Evolutionary conservation across 2,113 vertebrate genomes (phyloP).

Genomic region (Chaetodon trifascialis): DNA sequence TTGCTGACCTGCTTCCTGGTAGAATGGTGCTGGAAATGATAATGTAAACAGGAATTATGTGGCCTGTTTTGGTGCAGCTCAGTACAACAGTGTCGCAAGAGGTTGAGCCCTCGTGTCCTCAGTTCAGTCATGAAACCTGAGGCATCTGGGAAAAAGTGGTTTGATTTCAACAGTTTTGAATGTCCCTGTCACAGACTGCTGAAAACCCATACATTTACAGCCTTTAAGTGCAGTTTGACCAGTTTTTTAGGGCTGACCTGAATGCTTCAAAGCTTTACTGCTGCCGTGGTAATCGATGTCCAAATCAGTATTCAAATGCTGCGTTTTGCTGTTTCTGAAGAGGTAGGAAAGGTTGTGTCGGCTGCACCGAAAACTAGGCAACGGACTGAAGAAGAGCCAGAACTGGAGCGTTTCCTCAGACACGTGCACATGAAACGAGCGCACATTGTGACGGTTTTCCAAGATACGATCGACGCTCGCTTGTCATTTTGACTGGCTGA

Average conservation of each 20-base stretch:
- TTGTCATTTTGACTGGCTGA: no score
- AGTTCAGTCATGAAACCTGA: slow-evolving; percentile 31
- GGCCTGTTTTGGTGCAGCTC: slow-evolving; percentile 2
- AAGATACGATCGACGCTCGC: no score
- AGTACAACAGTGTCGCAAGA: slow-evolving; percentile 18
- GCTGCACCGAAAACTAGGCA: no score
- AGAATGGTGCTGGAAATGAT: slow-evolving; percentile 28
- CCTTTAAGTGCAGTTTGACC: slow-evolving; percentile 23
- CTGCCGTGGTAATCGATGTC: no score
- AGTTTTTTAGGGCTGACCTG: neutral
- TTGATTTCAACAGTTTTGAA: neutral
- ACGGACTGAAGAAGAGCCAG: no score
- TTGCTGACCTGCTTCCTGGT: slow-evolving; percentile 13
- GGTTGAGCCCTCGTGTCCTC: neutral
- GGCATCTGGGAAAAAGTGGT: slow-evolving; percentile 37
- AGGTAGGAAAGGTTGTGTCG: no score
- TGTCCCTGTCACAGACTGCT: neutral
- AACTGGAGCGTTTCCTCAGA: no score
- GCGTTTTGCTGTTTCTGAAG: no score
- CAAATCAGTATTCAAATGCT: no score
- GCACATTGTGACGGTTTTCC: no score
- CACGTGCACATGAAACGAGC: no score
- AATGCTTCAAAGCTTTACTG: no score
- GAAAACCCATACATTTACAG: slow-evolving; percentile 12
- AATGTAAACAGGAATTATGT: slow-evolving; percentile 51